Evolutionary conservation across 1,140 invertebrate species (phyloP).

Genomic region (Neuroterus valhalla): DNA sequence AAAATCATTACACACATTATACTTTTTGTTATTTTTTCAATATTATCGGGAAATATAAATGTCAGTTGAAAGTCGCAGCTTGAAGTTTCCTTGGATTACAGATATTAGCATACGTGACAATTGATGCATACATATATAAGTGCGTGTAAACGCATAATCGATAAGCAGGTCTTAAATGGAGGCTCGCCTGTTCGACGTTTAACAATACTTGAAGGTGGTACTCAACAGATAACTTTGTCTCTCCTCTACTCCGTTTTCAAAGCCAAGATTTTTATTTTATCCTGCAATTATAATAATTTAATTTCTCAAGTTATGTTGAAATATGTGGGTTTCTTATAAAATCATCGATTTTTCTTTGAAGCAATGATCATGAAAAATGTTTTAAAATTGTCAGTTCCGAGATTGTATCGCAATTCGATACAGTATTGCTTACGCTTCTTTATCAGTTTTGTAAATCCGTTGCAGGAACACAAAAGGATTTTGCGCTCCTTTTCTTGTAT

Average conservation of each 20-base stretch:
- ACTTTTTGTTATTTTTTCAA: background rate
- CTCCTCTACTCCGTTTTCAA: background rate
- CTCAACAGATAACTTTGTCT: constrained; percentile 18
- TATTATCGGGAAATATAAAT: constrained; percentile 17
- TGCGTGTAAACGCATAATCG: constrained; percentile 22
- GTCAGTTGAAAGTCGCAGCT: constrained; percentile 12
- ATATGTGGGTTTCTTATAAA: too few relatives aligned
- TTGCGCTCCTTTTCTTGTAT: background rate
- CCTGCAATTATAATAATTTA: background rate
- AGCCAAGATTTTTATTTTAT: background rate
- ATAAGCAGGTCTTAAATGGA: constrained; percentile 12
- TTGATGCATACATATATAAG: constrained; percentile 8
- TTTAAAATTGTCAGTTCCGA: background rate
- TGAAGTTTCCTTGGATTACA: constrained; percentile 15
- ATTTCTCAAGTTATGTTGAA: background rate
- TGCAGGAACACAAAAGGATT: background rate
- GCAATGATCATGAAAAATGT: background rate
- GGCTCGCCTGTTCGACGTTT: constrained; percentile 7
- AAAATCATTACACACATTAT: background rate
- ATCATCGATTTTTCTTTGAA: too few relatives aligned
- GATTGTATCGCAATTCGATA: constrained; percentile 26
- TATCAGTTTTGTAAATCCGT: constrained; percentile 36
- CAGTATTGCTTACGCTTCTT: constrained; percentile 36
- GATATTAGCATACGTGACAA: constrained; percentile 8
- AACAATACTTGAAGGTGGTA: constrained; percentile 13